Base-by-base conservation (phyloP, 2,113 vertebrate genomes). In the Hylia prasina region DNA sequence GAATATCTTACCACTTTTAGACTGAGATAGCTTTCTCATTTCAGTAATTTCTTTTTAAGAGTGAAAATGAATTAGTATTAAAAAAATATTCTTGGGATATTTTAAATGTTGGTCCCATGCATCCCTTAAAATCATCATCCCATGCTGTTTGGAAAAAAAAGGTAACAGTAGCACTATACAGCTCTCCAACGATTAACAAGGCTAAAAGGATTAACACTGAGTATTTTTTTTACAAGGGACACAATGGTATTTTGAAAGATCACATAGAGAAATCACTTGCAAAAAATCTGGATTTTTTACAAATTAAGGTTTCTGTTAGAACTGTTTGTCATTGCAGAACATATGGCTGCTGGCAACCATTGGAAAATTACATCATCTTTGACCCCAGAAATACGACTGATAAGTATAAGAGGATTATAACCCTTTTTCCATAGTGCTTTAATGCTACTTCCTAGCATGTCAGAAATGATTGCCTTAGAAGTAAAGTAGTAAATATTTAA, bases 331-430 rank as follows among this genome's bases (percentile, higher is more conserved):
- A 93, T 87, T 96, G 88, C 50, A 81, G 81, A 96, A 33, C 45
- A 79, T 83, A 89, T 72, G 85, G 56, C 68, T 96, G 53, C 33
- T 93, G 87, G 88, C 60, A 96, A 64, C 66, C 71, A 75, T 33
- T 83, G 93, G 85, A 94, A 97, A 95, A 95, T 94, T 68, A 86
- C 96, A 92, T 95, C 64, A 95, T 95, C 73, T 94, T 95, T 96
- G 91, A 97, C 94, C 92, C n/a, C 65, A 94, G 91, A 93, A 97
- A 89, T 60, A 86, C 0, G 0, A 86, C 50, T 76, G 93, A 93
- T 94, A 96, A 93, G 93, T 91, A 58, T 90, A 96, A 95, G 90
- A 91, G 64, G 93, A 96, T 97, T 97, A 96, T 50, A 82, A 94
- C 79, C 68, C 40, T 82, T 94, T 95, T 96, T 86, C 82, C 79